Conservation (phyloP, 2,797 vertebrate species). For the Gadopsis marmoratus region DNA sequence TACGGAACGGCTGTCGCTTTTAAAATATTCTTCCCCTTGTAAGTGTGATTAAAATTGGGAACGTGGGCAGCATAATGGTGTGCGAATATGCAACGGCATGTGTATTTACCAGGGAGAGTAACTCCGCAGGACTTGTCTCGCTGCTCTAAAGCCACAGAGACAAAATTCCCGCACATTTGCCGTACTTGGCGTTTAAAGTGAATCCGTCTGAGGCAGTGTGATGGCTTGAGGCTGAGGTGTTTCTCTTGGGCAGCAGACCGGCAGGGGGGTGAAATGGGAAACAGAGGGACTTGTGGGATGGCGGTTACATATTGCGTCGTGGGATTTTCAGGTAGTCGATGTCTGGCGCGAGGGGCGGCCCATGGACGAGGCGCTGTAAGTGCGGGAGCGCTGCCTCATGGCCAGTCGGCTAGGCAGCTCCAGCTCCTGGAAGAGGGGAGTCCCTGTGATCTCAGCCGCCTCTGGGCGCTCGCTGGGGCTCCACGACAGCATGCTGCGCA, state of each 20-base stretch:
- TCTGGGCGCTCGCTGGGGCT: constrained; percentile 92
- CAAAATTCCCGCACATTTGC: constrained; percentile 5
- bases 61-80: constrained; percentile 5
- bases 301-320: constrained; percentile 21
- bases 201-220: constrained; percentile 46
- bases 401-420: constrained; percentile 89
- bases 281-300: neutral
- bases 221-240: constrained; percentile 34
- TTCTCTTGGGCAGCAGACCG: constrained; percentile 25
- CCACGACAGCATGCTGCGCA: constrained; percentile 94
- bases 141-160: neutral
- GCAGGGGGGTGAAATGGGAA: neutral
- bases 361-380: constrained; percentile 92
- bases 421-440: constrained; percentile 92
- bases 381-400: constrained; percentile 93
- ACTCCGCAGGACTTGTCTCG: constrained; percentile 17
- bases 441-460: constrained; percentile 92
- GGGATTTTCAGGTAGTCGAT: constrained; percentile 65
- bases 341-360: constrained; percentile 78
- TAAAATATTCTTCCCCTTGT: constrained; percentile 43
- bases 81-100: constrained; percentile 28
- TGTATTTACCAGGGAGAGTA: constrained; percentile 6
- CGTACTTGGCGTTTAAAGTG: constrained; percentile 19
- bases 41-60: constrained; percentile 32
- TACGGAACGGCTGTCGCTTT: constrained; percentile 39